phyloP scores from a whole-genome alignment of 2,113 vertebrate genomes.

The Calyptomena viridis region DNA sequence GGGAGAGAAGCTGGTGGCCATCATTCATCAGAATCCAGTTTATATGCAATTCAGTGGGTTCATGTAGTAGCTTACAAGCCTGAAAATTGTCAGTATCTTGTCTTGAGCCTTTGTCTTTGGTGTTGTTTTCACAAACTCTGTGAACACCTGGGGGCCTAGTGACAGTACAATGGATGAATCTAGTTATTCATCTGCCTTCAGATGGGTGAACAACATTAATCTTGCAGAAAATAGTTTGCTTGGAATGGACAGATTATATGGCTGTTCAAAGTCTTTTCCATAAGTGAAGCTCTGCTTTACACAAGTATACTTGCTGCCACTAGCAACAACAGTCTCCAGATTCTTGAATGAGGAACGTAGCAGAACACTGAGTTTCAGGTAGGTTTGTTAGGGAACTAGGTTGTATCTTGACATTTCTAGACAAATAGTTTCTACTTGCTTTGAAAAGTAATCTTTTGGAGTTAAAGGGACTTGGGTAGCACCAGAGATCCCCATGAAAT shows the following conservation, averaged over 20 bases:
- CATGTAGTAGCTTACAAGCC: not conserved
- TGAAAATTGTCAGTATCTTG: not conserved
- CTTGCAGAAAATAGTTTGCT: not conserved
- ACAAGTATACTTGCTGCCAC: not conserved
- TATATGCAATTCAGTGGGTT: not conserved
- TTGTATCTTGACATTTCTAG: not conserved
- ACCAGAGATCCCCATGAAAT: not conserved
- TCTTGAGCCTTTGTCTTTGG: not conserved
- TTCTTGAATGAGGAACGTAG: not conserved
- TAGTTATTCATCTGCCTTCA: not conserved
- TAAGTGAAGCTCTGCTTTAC: not conserved
- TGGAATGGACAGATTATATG: not conserved
- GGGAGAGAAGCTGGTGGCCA: not conserved
- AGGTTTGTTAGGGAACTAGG: not conserved
- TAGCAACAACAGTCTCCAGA: not conserved
- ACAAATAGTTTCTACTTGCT: not conserved
- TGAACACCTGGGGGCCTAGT: not conserved
- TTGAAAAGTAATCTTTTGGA: not conserved
- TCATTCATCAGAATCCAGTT: not conserved
- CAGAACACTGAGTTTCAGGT: not conserved
- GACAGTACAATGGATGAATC: not conserved
- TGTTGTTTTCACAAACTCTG: not conserved
- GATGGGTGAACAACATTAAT: rapidly evolving
- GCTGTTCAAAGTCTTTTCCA: not conserved
- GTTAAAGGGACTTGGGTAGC: not conserved